phyloP scores from a whole-genome alignment of 2,113 vertebrate genomes.

The Seriola rivoliana region DNA sequence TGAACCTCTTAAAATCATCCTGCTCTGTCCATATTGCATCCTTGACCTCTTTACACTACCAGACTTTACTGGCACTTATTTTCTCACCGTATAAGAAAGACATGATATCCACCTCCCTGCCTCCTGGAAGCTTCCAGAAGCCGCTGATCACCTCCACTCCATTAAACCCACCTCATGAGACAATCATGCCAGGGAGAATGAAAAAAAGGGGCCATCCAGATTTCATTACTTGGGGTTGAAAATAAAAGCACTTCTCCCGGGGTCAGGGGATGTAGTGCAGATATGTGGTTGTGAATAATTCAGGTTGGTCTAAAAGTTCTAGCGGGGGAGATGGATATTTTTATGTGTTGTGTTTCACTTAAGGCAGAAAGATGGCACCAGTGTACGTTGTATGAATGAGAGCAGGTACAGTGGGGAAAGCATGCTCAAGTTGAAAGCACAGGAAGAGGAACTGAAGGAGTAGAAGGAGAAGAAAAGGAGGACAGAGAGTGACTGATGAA shows the following conservation, averaged over 20 bases:
- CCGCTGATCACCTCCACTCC: constrained; percentile 61
- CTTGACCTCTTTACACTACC: constrained; percentile 25
- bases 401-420: constrained; percentile 19
- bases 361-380: constrained; percentile 66
- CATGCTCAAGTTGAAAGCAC: constrained; percentile 4
- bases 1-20: constrained; percentile 5
- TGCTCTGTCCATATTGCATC: neutral
- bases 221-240: constrained; percentile 66
- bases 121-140: constrained; percentile 56
- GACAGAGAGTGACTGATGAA: constrained; percentile 16
- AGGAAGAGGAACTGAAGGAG: neutral
- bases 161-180: constrained; percentile 61
- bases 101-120: constrained; percentile 30
- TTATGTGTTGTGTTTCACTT: constrained; percentile 64
- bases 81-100: neutral
- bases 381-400: constrained; percentile 41
- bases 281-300: constrained; percentile 82
- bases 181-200: constrained; percentile 36
- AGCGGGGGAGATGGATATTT: constrained; percentile 60
- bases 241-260: constrained; percentile 81
- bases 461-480: neutral
- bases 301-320: constrained; percentile 75
- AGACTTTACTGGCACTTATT: neutral
- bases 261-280: constrained; percentile 70
- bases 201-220: constrained; percentile 57